Percentiles rank a stretch among this genome's conserved stretches.
Conservation (phyloP, 2,797 vertebrate species). For the Molossus molossus region DNA sequence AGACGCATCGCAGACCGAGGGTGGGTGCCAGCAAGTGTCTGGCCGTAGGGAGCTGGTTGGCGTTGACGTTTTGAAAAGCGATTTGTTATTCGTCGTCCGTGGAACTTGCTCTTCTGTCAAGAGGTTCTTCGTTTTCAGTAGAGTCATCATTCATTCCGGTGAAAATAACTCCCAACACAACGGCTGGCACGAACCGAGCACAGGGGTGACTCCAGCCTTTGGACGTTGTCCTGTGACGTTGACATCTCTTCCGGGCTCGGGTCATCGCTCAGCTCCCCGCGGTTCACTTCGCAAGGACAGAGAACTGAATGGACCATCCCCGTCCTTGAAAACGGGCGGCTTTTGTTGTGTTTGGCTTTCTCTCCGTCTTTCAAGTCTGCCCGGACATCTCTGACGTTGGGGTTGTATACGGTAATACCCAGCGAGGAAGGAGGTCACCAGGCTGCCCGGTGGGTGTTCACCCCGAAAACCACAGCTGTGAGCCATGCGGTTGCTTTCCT, state of each 20-base stretch:
- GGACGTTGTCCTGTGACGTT: neutral
- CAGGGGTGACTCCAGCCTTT: no score
- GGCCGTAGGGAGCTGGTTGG: neutral
- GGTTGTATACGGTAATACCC: neutral
- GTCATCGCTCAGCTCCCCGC: accelerated
- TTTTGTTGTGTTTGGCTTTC: neutral
- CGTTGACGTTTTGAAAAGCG: neutral
- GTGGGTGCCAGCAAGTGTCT: neutral
- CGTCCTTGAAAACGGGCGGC: neutral
- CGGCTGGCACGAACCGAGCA: neutral
- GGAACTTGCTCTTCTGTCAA: neutral
- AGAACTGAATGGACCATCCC: neutral
- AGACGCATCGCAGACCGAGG: neutral
- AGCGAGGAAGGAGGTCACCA: neutral
- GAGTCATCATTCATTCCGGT: neutral
- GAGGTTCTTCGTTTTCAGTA: neutral
- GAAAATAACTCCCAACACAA: neutral
- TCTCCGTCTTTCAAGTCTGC: neutral
- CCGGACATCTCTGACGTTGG: neutral
- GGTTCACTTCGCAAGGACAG: neutral
- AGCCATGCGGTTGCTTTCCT: neutral
- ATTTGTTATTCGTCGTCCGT: neutral
- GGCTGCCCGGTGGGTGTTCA: neutral
- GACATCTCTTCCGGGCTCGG: accelerated
- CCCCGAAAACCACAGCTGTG: neutral